Evolutionary conservation across 1,140 invertebrate species (phyloP).

Genomic region (Bombus superbus): DNA sequence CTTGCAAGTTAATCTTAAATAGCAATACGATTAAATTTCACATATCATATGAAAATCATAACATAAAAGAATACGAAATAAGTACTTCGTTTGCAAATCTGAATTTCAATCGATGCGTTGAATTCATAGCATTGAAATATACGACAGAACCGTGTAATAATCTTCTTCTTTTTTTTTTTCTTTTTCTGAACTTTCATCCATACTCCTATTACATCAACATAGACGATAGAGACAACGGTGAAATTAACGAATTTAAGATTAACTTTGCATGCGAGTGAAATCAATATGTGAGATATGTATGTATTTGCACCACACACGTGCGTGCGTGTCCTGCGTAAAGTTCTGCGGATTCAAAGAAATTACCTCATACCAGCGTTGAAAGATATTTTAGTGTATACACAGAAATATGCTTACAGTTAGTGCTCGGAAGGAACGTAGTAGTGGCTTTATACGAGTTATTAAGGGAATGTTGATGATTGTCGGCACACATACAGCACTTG

Average conservation of each 20-base stretch:
- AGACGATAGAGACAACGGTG: no score
- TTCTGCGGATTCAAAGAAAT: conserved; percentile 51
- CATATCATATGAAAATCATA: not conserved
- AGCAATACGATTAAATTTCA: not conserved
- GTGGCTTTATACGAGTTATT: conserved; percentile 74
- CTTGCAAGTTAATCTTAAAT: conserved; percentile 56
- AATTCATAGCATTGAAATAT: not conserved
- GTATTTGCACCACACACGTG: conserved; percentile 12
- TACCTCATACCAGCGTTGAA: conserved; percentile 55
- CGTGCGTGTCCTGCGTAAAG: conserved; percentile 13
- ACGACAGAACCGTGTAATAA: not conserved
- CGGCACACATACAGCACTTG: conserved; percentile 83
- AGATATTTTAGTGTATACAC: conserved; percentile 62
- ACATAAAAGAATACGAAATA: not conserved
- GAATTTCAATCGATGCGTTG: not conserved
- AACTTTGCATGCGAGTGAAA: conserved; percentile 62
- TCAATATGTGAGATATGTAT: conserved; percentile 7
- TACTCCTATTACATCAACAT: not conserved
- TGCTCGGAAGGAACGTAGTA: conserved; percentile 72
- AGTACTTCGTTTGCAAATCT: not conserved
- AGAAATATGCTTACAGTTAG: conserved; percentile 71
- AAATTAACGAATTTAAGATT: conserved; percentile 49
- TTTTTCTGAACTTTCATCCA: not conserved
- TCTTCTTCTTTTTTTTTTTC: not conserved
- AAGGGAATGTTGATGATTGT: conserved; percentile 83